phyloP scores from a whole-genome alignment of 2,113 vertebrate genomes.

The Actenoides lindsayi region DNA sequence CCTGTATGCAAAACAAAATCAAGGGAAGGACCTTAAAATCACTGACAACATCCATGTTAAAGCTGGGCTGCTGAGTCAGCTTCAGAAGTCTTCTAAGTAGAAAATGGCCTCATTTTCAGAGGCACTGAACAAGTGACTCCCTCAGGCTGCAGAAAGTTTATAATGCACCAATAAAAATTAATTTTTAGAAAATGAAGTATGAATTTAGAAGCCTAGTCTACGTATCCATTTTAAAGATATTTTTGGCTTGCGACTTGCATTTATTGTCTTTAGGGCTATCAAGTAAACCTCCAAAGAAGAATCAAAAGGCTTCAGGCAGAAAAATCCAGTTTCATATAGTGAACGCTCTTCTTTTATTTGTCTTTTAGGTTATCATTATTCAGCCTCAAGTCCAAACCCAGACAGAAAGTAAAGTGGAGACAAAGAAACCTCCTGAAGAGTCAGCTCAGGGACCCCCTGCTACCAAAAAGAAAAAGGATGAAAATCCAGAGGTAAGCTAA shows the following conservation, averaged over 20 bases:
- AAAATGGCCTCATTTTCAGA: background rate
- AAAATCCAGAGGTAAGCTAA: constrained; percentile 76
- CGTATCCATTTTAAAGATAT: background rate
- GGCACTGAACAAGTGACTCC: background rate
- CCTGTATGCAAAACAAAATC: background rate
- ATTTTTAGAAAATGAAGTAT: background rate
- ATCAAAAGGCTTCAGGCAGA: background rate
- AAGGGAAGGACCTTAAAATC: background rate
- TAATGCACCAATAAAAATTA: background rate
- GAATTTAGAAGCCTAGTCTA: background rate
- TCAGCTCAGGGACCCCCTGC: constrained; percentile 76
- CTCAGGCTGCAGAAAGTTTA: background rate
- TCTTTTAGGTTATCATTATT: constrained; percentile 91
- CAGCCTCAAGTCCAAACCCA: constrained; percentile 90
- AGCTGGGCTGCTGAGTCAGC: background rate
- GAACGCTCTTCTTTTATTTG: background rate
- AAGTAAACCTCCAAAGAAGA: background rate
- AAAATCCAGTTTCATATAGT: background rate
- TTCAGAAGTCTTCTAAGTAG: background rate
- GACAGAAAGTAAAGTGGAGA: constrained; percentile 75
- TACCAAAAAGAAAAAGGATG: constrained; percentile 83
- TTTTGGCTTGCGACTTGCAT: background rate
- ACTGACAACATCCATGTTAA: background rate
- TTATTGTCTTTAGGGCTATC: background rate
- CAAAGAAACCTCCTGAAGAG: constrained; percentile 80